Evolutionary conservation across 23 tunicate genomes (phyloP), one percentile per base, ranked within the genome.

Genomic region (Oikopleura vanhoeffeni): DNA sequence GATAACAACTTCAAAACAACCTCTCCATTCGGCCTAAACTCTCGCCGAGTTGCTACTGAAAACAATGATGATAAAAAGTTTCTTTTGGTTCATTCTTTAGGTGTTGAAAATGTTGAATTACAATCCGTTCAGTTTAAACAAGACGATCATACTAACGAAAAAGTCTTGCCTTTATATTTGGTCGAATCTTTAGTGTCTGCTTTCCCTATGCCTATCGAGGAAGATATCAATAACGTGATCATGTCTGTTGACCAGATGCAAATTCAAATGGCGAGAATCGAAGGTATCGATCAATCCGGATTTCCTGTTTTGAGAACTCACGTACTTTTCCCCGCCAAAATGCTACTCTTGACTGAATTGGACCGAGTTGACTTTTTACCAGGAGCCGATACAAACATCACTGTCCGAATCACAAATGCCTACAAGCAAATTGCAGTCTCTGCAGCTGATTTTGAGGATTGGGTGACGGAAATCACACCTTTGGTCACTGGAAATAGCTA

Each of bases 21-120:
- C 3, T 71, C 79, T 32, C 79, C 79, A 71, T 71, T 71, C 79
- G 79, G 79, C 79, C 79, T 71, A 2, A 71, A 71, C 79, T 38
- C 79, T 24, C 27, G 35, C 34, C 13, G 18, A 24, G 64, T 49
- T 13, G 34, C 34, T 2, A 18, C 79, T 2, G 36, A 2, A 18
- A 71, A 71, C 79, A 2, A 33, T 28, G 79, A 71, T 32, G 79
- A 71, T 13, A 13, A 33, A 13, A 71, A 71, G 35, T 71, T 24
- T 32, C 35, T 71, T 33, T 71, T 71, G 79, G 79, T 71, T 30
- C 79, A 71, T 71, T 71, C 79, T 24, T 38, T 71, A 33, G 79
- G 79, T 32, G 79, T 71, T 32, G 79, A 71, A 71, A 71, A 71
- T 71, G 79, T 71, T 13, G 79, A 71, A 71, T 38, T 71, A 18